Conservation (phyloP, 1,140 invertebrate species). For the Magallana ariakensis region DNA sequence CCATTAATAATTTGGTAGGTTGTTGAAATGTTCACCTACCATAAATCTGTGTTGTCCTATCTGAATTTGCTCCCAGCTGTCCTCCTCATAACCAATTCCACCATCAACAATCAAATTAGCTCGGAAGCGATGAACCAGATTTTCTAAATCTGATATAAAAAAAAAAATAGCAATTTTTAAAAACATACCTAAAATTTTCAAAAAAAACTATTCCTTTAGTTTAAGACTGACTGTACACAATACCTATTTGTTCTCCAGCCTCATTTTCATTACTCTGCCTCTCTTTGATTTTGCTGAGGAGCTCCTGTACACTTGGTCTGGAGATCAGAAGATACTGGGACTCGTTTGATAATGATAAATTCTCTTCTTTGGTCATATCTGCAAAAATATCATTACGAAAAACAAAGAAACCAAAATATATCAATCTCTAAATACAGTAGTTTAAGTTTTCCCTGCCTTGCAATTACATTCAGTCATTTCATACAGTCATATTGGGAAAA, state of each 20-base stretch:
- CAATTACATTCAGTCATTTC: no score
- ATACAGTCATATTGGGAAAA: no score
- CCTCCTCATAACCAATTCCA: constrained; percentile 86
- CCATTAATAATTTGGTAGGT: no score
- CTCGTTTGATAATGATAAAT: constrained; percentile 90
- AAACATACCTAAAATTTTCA: not conserved
- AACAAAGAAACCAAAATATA: not conserved
- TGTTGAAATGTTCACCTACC: constrained; percentile 53
- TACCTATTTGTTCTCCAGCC: constrained; percentile 16
- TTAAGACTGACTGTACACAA: not conserved
- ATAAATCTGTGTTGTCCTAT: constrained; percentile 82
- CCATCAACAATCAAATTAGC: constrained; percentile 83
- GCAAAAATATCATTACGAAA: not conserved
- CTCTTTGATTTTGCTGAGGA: constrained; percentile 83
- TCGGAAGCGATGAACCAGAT: constrained; percentile 82
- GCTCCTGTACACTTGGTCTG: constrained; percentile 86
- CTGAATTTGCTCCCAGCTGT: constrained; percentile 84
- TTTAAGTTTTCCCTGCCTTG: not conserved
- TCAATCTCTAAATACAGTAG: not conserved
- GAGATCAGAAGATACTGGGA: constrained; percentile 93
- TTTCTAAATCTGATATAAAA: constrained; percentile 77
- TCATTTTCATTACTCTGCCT: not conserved
- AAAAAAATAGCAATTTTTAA: constrained; percentile 32
- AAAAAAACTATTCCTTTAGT: not conserved
- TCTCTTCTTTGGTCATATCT: not conserved